A percentile compares a stretch with the other conserved stretches of the same genome.
Conservation (phyloP, 2,888 invertebrate genomes). For the Polydrusus pterygomalis region DNA sequence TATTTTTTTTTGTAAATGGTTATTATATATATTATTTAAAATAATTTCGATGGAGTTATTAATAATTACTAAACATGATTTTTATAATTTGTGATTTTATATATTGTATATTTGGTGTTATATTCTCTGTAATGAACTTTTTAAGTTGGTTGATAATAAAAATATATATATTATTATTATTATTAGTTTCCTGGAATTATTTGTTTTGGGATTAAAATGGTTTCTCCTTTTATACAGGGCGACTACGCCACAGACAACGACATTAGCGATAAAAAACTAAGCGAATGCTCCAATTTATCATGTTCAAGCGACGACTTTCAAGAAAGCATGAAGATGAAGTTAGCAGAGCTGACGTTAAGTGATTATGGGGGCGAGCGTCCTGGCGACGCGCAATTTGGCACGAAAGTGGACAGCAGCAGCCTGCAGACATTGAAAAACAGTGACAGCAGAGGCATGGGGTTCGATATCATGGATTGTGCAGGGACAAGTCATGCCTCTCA, state of each 20-base stretch:
- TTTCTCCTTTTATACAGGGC: conserved; percentile 6
- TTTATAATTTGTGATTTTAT: no score
- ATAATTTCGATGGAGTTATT: no score
- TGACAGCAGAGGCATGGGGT: conserved; percentile 34
- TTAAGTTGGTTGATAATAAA: no score
- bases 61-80: no score
- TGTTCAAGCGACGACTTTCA: conserved; percentile 68
- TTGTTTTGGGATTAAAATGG: neutral
- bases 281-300: conserved; percentile 68
- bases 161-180: no score
- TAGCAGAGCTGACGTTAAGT: conserved; percentile 34
- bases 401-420: conserved; percentile 36
- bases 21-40: no score
- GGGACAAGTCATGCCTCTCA: conserved; percentile 25
- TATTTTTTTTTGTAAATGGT: no score
- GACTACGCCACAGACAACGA: conserved; percentile 68
- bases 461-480: conserved; percentile 30
- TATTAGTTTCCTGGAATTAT: no score
- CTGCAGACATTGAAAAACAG: conserved; percentile 34
- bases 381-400: neutral
- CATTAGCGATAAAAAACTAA: conserved; percentile 68
- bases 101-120: no score
- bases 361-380: conserved; percentile 28
- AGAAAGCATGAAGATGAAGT: conserved; percentile 46
- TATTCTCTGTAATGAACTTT: no score